These are phyloP conservation scores for Pogoniulus pusillus DNA, from an alignment of 2,797 vertebrate genomes.

Conservation along the genomic window DNA sequence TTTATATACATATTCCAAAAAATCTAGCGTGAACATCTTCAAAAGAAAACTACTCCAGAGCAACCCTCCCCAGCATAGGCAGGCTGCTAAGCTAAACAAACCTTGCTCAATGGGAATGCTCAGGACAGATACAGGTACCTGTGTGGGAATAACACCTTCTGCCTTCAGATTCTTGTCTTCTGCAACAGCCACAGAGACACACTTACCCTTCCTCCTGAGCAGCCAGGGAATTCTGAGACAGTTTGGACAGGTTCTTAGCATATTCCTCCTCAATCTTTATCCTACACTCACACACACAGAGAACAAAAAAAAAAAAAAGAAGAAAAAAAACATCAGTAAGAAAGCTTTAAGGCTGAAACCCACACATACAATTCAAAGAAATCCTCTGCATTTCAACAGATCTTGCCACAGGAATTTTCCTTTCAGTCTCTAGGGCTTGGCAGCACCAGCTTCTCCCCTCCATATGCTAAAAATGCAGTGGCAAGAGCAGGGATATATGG, in stretches of 20 bases:
- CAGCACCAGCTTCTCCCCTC: slow-evolving; percentile 13
- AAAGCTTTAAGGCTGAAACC: slow-evolving; percentile 39
- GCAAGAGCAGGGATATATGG: neutral
- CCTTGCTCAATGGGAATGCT: neutral
- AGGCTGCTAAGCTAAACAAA: neutral
- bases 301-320: slow-evolving; percentile 38
- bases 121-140: neutral
- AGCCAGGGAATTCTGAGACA: slow-evolving; percentile 93
- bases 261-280: slow-evolving; percentile 99
- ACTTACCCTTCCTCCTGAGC: slow-evolving; percentile 96
- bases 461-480: slow-evolving; percentile 26
- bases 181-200: slow-evolving; percentile 10
- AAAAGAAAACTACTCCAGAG: no score
- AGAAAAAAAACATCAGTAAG: slow-evolving; percentile 45
- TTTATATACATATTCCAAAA: neutral
- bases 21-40: neutral
- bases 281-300: slow-evolving; percentile 72
- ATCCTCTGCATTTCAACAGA: slow-evolving; percentile 29
- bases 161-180: neutral
- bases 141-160: neutral
- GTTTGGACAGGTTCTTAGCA: slow-evolving; percentile 94
- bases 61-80: neutral
- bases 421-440: slow-evolving; percentile 18
- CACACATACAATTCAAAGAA: neutral
- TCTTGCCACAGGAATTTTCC: slow-evolving; percentile 28